phyloP scores from a whole-genome alignment of 2,797 vertebrate genomes.

The Propithecus perrieri region DNA sequence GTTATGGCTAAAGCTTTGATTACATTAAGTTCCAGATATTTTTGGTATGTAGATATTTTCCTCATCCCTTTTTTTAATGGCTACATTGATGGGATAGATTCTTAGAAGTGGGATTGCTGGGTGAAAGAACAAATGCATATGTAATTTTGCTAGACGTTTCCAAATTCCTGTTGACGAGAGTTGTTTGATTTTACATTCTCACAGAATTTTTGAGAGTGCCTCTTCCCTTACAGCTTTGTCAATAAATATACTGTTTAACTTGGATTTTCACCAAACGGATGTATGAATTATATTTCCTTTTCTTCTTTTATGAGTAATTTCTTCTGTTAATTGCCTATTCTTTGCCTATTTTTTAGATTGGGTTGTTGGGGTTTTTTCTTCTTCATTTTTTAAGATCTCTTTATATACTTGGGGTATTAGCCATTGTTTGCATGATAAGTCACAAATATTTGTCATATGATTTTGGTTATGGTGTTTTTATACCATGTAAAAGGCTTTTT shows the following conservation, averaged over 20 bases:
- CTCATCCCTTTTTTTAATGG: not conserved
- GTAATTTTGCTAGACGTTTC: not conserved
- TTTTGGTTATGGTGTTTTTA: not conserved
- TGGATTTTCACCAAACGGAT: not conserved
- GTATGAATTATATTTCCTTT: not conserved
- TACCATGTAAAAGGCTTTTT: not conserved
- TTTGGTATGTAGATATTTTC: not conserved
- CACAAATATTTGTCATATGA: not conserved
- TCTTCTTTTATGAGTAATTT: not conserved
- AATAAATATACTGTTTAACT: not conserved
- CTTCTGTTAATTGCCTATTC: not conserved
- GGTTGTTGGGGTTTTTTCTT: not conserved
- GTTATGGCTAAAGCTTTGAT: not conserved
- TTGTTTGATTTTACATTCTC: not conserved
- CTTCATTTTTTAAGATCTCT: conserved; percentile 15
- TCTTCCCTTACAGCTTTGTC: not conserved
- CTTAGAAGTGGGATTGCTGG: not conserved
- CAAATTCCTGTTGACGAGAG: not conserved
- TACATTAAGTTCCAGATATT: not conserved
- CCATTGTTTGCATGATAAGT: not conserved
- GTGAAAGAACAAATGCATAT: not conserved
- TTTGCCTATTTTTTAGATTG: not conserved
- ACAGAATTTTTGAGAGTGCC: not conserved
- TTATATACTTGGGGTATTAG: not conserved
- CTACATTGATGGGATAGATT: not conserved